Base-by-base conservation (phyloP, 2,113 vertebrate genomes). In the Anser cygnoides region DNA sequence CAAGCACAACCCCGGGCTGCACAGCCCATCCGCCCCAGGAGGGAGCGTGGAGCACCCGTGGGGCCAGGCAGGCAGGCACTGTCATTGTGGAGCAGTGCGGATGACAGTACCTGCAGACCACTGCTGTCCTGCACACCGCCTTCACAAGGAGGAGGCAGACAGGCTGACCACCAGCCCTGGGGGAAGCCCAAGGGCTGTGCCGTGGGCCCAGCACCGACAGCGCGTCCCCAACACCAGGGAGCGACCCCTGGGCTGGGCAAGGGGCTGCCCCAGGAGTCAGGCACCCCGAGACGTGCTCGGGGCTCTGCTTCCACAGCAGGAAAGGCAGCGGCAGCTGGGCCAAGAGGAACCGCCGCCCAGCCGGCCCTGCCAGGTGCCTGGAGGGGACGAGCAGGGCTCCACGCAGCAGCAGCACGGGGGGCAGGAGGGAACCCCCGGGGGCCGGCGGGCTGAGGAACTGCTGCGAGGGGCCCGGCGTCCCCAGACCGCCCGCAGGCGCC, bases 141-240 rank as follows among this genome's bases (percentile, higher is more conserved):
- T 65, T n/a, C 0, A 0, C 29, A 11, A 35, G 26, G 37, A 54
- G 16, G 25, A 1, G 0, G 25, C 1, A 0, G 0, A 3, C 37
- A 13, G 66, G 18, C 71, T 50, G 72, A 22, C 20, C 80, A 50
- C 8, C 50, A 22, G 49, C 72, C 41, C 39, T 49, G 28, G n/a
- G 11, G 66, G 29, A 15, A n/a, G 52, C 55, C 10, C 2, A 33
- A 31, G 70, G 74, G 21, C 31, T 28, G 8, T 11, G 44, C 57
- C 3, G 1, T 22, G 31, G 49, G 31, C 21, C 19, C 46, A 50
- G 78, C 33, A 17, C 33, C 2, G 35, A 11, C 46, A 10, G 46
- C 19, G 20, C 5, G 19, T 46, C 46, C 46, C 46, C 46, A 46
- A 21, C 46, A 41, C 61, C 70, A 41, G 61, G 41, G 41, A 41